A percentile compares a stretch with the other conserved stretches of the same genome.
phyloP scores from a whole-genome alignment of 2,888 invertebrate species.

The Eupeodes latifasciatus region DNA sequence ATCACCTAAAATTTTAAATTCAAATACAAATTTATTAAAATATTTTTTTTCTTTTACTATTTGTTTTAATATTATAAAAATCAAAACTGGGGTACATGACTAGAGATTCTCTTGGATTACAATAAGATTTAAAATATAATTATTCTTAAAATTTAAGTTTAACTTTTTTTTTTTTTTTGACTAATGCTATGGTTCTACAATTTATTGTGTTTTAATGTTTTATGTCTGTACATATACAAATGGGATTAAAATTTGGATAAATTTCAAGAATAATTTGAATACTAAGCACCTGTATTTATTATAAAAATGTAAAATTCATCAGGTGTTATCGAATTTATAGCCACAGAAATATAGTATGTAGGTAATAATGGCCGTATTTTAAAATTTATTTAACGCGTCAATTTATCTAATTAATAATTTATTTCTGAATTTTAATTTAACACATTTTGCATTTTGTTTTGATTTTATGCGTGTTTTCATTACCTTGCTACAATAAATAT shows the following conservation, averaged over 20 bases:
- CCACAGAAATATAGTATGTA: not conserved
- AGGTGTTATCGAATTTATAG: slow-evolving; percentile 35
- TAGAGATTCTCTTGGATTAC: slow-evolving; percentile 70
- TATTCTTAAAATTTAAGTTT: slow-evolving; percentile 59
- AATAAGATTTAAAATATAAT: slow-evolving; percentile 56
- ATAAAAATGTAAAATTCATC: slow-evolving; percentile 51
- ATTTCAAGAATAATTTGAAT: slow-evolving; percentile 36
- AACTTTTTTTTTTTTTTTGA: slow-evolving; percentile 17
- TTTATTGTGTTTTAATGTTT: slow-evolving; percentile 55
- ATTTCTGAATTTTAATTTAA: slow-evolving; percentile 31
- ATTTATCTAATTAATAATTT: slow-evolving; percentile 37
- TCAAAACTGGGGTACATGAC: slow-evolving; percentile 73
- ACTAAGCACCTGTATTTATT: slow-evolving; percentile 62
- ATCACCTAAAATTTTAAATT: too few relatives aligned
- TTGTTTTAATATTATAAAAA: slow-evolving; percentile 69
- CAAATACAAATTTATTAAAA: not conserved
- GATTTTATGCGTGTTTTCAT: slow-evolving; percentile 71
- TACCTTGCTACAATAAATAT: slow-evolving; percentile 19
- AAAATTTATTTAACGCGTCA: not conserved
- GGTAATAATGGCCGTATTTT: slow-evolving; percentile 11
- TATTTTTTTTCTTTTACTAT: slow-evolving; percentile 22
- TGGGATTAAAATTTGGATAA: slow-evolving; percentile 29
- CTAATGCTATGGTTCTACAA: slow-evolving; percentile 40
- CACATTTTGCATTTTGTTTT: slow-evolving; percentile 65
- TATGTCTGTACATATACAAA: slow-evolving; percentile 22